These are phyloP conservation scores for Mimas tiliae DNA, from an alignment of 2,888 invertebrate species.

Conservation along the genomic window DNA sequence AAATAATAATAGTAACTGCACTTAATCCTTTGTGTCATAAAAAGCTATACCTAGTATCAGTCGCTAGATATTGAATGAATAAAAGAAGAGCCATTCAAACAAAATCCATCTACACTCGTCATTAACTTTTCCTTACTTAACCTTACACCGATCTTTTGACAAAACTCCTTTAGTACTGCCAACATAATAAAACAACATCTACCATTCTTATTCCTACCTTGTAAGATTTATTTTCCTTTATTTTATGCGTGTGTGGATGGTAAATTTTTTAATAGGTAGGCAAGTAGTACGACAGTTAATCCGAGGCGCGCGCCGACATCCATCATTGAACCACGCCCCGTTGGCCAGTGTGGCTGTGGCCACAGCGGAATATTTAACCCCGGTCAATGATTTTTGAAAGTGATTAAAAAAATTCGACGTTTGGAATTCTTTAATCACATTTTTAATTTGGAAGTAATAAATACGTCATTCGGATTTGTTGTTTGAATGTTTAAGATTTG, in stretches of 20 bases:
- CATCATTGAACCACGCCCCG: slow-evolving; percentile 76
- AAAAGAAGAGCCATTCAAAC: slow-evolving; percentile 17
- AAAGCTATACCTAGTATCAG: neutral
- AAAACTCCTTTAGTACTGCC: slow-evolving; percentile 21
- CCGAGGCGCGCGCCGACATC: slow-evolving; percentile 60
- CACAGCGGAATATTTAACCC: slow-evolving; percentile 45
- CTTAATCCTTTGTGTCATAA: neutral
- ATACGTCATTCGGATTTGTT: slow-evolving; percentile 22
- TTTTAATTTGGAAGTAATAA: slow-evolving; percentile 29
- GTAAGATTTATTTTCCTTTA: slow-evolving; percentile 10
- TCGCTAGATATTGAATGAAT: slow-evolving; percentile 13
- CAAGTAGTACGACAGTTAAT: slow-evolving; percentile 54
- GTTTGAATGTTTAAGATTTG: neutral
- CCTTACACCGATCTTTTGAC: slow-evolving; percentile 24
- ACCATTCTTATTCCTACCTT: slow-evolving; percentile 14
- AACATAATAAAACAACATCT: neutral
- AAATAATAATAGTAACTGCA: neutral
- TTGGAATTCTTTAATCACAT: slow-evolving; percentile 32
- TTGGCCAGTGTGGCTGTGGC: slow-evolving; percentile 43
- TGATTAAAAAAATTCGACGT: slow-evolving; percentile 63
- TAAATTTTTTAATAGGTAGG: slow-evolving; percentile 16
- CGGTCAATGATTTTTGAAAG: slow-evolving; percentile 45
- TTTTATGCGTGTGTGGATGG: neutral
- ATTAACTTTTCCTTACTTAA: slow-evolving; percentile 22
- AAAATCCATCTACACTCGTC: slow-evolving; percentile 20